Evolutionary conservation across 2,888 invertebrate genomes (phyloP).

Genomic region (Drosophila suboccidentalis): DNA sequence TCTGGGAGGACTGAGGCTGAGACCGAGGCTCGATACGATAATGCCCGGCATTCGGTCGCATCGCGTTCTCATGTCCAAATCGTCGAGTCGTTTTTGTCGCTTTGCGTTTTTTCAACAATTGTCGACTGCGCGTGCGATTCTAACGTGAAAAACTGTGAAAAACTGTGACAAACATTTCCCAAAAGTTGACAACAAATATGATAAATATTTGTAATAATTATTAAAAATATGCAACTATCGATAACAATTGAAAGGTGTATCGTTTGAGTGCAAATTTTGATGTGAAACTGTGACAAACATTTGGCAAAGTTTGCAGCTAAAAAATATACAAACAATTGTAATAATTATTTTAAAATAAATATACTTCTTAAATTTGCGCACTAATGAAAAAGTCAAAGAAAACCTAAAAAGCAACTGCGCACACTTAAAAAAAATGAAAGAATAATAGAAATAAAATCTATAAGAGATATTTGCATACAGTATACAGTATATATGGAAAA

Average conservation of each 20-base stretch:
- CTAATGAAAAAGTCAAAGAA: conserved; percentile 12
- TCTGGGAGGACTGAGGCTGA: conserved; percentile 45
- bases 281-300: not conserved
- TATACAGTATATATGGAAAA: conserved; percentile 20
- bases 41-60: conserved; percentile 81
- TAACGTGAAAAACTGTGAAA: conserved; percentile 39
- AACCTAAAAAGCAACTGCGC: conserved; percentile 28
- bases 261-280: not conserved
- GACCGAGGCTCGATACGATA: conserved; percentile 33
- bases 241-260: not conserved
- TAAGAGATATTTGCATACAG: conserved; percentile 33
- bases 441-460: conserved; percentile 26
- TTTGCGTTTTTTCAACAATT: conserved; percentile 8
- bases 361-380: conserved; percentile 32
- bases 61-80: conserved; percentile 80
- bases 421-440: conserved; percentile 9
- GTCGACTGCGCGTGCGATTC: conserved; percentile 51
- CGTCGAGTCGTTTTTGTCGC: conserved; percentile 52
- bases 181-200: not conserved
- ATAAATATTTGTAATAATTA: not conserved
- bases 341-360: conserved; percentile 1
- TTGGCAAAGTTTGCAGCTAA: not conserved
- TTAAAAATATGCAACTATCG: not conserved
- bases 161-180: conserved; percentile 16
- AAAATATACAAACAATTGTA: not conserved